Base-by-base conservation (phyloP, 2,113 vertebrate genomes). In the Collichthys lucidus region DNA sequence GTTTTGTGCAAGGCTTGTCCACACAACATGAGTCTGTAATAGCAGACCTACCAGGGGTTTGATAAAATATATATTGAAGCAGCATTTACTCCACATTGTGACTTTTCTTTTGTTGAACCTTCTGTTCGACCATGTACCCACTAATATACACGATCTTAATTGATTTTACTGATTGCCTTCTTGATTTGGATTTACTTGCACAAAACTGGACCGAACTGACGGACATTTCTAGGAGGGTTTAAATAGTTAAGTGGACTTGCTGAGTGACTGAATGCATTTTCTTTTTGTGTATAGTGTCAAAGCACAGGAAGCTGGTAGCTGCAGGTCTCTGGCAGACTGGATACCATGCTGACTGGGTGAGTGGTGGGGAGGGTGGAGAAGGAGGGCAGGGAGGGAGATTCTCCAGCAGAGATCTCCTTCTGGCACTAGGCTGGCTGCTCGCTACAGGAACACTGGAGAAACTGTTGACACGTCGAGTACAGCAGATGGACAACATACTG, bases 261-360 rank as follows among this genome's bases (percentile, higher is more conserved):
- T 55, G 11, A 60, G 19, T 61, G 5, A 60, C n/a, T 31, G 49
- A 44, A n/a, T 77, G 4, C 80, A 14, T 78, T 16, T 6, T 56
- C 9, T 60, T 6, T 70, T 4, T 79, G 5, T 69, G 4, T 35
- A 2, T 16, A 72, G 56, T 24, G 14, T 55, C 59, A 29, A 84
- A 89, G 10, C 57, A 4, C 66, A 93, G 88, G 83, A 77, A 42
- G 67, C 89, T 92, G 75, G 93, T 95, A 47, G 82, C 75, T 12
- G 82, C 62, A n/a, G 90, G 91, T 26, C 89, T 96, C n/a, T 93
- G 94, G 93, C 90, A 92, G 79, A 93, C 79, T 47, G 95, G 95
- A 47, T 96, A 86, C 74, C 85, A 92, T 2, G 91, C 89, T 4
- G 79, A 72, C 47, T 95, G 94, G 95, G 84, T 94, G 64, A 87